Conservation (phyloP, 2,888 invertebrate species). For the Chrysodeixis includens region DNA sequence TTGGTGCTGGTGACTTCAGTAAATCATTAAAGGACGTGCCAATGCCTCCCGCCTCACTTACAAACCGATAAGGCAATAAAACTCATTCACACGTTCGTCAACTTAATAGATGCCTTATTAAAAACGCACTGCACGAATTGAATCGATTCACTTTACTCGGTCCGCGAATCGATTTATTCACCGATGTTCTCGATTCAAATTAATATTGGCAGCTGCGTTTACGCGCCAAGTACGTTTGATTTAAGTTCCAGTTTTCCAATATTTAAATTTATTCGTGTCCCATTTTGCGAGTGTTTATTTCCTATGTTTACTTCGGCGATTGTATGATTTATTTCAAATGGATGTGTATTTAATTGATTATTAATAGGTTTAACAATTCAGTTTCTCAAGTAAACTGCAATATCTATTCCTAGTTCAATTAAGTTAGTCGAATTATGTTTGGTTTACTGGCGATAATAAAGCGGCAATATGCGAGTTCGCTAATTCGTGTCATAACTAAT, state of each 20-base stretch:
- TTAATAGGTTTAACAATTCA: constrained; percentile 67
- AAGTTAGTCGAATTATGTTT: constrained; percentile 32
- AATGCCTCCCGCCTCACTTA: constrained; percentile 75
- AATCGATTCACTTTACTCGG: constrained; percentile 75
- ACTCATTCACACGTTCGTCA: constrained; percentile 89
- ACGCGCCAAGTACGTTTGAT: constrained; percentile 70
- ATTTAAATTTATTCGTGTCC: constrained; percentile 81
- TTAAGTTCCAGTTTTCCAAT: constrained; percentile 64
- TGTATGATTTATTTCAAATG: constrained; percentile 76
- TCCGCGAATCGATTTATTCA: constrained; percentile 66
- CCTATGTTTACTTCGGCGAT: constrained; percentile 72
- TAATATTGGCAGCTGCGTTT: constrained; percentile 77
- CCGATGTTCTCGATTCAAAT: constrained; percentile 77
- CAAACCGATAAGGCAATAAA: constrained; percentile 84
- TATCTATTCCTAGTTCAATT: constrained; percentile 43
- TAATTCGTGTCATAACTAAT: constrained; percentile 12
- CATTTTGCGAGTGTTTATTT: constrained; percentile 73
- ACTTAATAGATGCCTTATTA: constrained; percentile 86
- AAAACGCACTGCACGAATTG: constrained; percentile 76
- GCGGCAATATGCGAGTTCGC: constrained; percentile 24
- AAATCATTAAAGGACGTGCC: constrained; percentile 84
- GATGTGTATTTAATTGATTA: constrained; percentile 73
- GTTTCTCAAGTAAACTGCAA: constrained; percentile 58
- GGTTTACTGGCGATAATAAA: constrained; percentile 16
- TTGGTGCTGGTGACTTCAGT: constrained; percentile 57